Conservation (phyloP, 1,140 invertebrate species). For the Pectinophora gossypiella region DNA sequence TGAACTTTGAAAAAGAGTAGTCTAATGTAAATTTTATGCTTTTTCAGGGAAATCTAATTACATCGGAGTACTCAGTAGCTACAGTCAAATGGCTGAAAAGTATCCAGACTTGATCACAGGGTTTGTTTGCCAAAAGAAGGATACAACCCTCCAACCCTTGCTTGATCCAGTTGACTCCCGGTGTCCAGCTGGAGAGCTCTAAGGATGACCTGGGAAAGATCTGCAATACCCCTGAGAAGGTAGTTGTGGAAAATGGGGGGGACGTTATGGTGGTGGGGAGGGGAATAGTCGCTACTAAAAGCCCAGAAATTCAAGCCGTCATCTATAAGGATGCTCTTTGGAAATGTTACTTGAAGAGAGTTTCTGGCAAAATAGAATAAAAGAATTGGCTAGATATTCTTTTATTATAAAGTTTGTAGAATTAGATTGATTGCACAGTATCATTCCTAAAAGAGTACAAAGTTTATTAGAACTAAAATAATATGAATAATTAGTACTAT, state of each 20-base stretch:
- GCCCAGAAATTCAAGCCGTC: conserved; percentile 79
- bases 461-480: too few species aligned
- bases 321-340: conserved; percentile 86
- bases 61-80: conserved; percentile 81
- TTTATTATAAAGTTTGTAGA: too few species aligned
- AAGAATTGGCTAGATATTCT: too few species aligned
- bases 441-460: too few species aligned
- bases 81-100: conserved; percentile 81
- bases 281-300: conserved; percentile 85
- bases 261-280: conserved; percentile 96
- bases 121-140: conserved; percentile 90
- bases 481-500: too few species aligned
- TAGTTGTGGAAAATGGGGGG: conserved; percentile 86
- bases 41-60: conserved; percentile 83
- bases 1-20: too few species aligned
- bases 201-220: conserved; percentile 82
- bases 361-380: conserved; percentile 51
- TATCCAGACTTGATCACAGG: conserved; percentile 83
- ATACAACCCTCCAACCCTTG: conserved; percentile 79
- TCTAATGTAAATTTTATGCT: too few species aligned
- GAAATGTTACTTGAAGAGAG: conserved; percentile 80
- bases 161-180: conserved; percentile 92
- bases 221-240: conserved; percentile 89
- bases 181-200: conserved; percentile 82
- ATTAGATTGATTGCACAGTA: too few species aligned